Base-by-base conservation (phyloP, 2,888 invertebrate genomes). In the Zelleria hepariella region DNA sequence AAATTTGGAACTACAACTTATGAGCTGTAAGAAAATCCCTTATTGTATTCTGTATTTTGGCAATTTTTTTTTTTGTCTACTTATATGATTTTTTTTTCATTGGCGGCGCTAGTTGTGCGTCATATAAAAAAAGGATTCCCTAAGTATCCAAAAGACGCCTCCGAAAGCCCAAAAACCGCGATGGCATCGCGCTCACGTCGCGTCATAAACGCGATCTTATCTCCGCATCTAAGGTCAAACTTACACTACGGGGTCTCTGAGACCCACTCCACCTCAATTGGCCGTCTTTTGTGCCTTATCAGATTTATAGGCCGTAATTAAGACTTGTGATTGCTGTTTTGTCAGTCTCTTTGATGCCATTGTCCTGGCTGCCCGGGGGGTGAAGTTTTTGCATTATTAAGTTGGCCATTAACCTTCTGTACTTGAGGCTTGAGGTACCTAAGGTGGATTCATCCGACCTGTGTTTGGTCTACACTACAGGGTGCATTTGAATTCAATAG, bases 191-290 rank as follows among this genome's bases (percentile, higher is more conserved):
- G 20, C 25, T 24, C 54, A 54, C 54, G 54, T 54, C 24, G n/a
- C 18, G 23, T 15, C 54, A 54, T 54, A 20, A 20, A 24, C 77
- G 68, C 62, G 67, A 77, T 77, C 75, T 74, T 67, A 80, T 78
- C 76, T 67, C 56, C 59, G 8, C 18, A 54, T 54, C 54, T 54
- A 51, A 58, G 60, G 60, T 60, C 58, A 58, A 52, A 58, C 58
- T 60, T 60, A 42, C 57, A 54, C 25, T 42, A 42, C 15, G 32
- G 32, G 32, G 32, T 42, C 54, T 24, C 26, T 42, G 15, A 54
- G 26, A n/a, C 6, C 54, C n/a, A 24, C 54, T 18, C 54, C 18
- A 54, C 56, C 18, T 42, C 26, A 51, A 21, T 51, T 47, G 49
- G 32, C 48, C 42, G 32, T 57, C 56, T 57, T 61, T 48, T 61